A percentile compares a stretch with the other conserved stretches of the same genome.
phyloP scores from a whole-genome alignment of 2,113 vertebrate species.

The Platysteira castanea region DNA sequence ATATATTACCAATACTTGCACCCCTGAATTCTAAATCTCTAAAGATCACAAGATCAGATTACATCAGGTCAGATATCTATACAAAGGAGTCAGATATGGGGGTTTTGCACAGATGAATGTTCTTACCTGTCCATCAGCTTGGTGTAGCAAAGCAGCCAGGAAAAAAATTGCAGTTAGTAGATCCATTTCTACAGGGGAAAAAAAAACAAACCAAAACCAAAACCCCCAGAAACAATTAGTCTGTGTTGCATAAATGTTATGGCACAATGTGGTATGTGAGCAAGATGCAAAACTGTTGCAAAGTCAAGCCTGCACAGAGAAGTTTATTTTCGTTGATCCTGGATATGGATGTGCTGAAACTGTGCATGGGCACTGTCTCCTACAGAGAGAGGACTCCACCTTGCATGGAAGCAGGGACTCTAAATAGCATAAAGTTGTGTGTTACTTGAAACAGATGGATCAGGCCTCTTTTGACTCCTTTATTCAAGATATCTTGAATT shows the following conservation, averaged over 20 bases:
- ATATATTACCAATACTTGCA: not conserved
- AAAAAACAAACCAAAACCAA: not conserved
- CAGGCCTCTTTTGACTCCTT: not conserved
- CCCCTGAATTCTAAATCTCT: not conserved
- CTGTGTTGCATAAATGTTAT: not conserved
- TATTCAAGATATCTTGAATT: not conserved
- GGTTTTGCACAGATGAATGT: not conserved
- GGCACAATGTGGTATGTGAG: not conserved
- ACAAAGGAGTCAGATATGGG: not conserved
- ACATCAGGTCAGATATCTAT: not conserved
- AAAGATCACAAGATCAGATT: not conserved
- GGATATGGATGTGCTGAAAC: not conserved
- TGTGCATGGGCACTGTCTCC: not conserved
- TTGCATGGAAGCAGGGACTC: not conserved
- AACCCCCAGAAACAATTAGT: not conserved
- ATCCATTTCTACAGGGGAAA: not conserved
- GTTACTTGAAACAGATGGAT: not conserved
- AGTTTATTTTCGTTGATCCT: not conserved
- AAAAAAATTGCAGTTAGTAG: not conserved
- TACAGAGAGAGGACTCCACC: not conserved
- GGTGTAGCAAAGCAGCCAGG: slow-evolving; percentile 15
- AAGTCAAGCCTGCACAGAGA: not conserved
- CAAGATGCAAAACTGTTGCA: not conserved
- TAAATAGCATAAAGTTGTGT: not conserved
- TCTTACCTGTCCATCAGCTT: slow-evolving; percentile 20